These are phyloP conservation scores for Sesia apiformis DNA, from an alignment of 2,888 invertebrate species.

Conservation along the genomic window DNA sequence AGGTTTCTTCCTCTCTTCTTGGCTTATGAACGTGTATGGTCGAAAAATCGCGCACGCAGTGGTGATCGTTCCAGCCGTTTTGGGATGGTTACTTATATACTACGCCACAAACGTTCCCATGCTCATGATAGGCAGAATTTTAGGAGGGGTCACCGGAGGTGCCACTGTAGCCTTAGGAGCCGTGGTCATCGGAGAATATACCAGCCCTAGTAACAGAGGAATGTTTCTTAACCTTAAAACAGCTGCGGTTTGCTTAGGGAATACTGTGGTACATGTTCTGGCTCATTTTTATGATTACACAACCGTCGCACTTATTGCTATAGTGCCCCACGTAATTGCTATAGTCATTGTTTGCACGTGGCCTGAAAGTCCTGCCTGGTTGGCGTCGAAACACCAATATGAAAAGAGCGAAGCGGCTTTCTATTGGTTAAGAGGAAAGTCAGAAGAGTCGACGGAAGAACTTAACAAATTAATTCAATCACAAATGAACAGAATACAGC, in stretches of 20 bases:
- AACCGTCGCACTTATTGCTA: constrained; percentile 24
- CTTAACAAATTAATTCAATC: constrained; percentile 28
- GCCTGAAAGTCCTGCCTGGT: constrained; percentile 77
- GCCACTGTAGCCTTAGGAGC: constrained; percentile 31
- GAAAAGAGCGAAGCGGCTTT: constrained; percentile 64
- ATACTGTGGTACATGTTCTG: constrained; percentile 26
- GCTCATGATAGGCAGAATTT: constrained; percentile 28
- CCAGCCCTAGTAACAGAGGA: constrained; percentile 37
- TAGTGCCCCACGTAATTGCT: constrained; percentile 25
- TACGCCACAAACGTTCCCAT: constrained; percentile 20
- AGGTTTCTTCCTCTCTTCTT: constrained; percentile 28
- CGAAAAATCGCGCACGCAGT: constrained; percentile 25
- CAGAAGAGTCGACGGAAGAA: constrained; percentile 18
- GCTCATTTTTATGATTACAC: constrained; percentile 31
- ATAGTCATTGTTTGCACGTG: constrained; percentile 45
- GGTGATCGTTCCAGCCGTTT: constrained; percentile 28
- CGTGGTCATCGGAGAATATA: constrained; percentile 44
- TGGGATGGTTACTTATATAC: constrained; percentile 35
- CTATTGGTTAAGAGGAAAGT: constrained; percentile 60
- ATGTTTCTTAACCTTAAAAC: constrained; percentile 45
- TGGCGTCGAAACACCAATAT: constrained; percentile 62
- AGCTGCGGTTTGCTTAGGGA: constrained; percentile 32
- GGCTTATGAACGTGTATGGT: constrained; percentile 34
- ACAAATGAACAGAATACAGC: constrained; percentile 21
- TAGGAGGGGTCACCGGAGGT: constrained; percentile 31